These are phyloP conservation scores for Malthinus seriepunctatus DNA, from an alignment of 2,888 invertebrate genomes.

Conservation along the genomic window DNA sequence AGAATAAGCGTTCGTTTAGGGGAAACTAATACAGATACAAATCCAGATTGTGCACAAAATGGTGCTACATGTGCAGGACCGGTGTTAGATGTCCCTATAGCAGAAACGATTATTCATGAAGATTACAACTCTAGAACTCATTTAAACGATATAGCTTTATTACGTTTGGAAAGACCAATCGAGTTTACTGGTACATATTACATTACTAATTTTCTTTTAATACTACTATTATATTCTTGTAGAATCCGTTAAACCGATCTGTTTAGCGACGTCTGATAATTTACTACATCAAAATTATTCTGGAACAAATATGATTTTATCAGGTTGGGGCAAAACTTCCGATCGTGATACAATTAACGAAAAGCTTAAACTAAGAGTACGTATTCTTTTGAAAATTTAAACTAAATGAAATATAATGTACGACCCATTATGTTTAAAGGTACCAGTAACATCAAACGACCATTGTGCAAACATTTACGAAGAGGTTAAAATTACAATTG, in stretches of 20 bases:
- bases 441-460: slow-evolving; percentile 53
- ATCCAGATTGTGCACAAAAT: slow-evolving; percentile 58
- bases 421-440: slow-evolving; percentile 43
- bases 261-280: slow-evolving; percentile 55
- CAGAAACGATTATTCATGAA: background rate
- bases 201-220: no score
- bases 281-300: slow-evolving; percentile 50
- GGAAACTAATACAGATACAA: slow-evolving; percentile 62
- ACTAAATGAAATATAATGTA: slow-evolving; percentile 57
- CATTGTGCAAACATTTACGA: slow-evolving; percentile 46
- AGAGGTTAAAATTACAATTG: slow-evolving; percentile 48
- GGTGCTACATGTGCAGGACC: background rate
- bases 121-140: background rate
- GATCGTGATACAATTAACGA: slow-evolving; percentile 47
- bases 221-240: slow-evolving; percentile 19
- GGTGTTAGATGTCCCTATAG: background rate
- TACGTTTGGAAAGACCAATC: slow-evolving; percentile 62
- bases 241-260: slow-evolving; percentile 64
- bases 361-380: no score
- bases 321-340: slow-evolving; percentile 70
- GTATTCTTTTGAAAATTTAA: no score
- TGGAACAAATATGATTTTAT: slow-evolving; percentile 57
- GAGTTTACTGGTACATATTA: slow-evolving; percentile 56
- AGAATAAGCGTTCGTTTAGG: slow-evolving; percentile 53
- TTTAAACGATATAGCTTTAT: slow-evolving; percentile 70